Percentiles rank a stretch among this genome's conserved stretches.
Conservation (phyloP, 2,888 invertebrate species). For the Ditylenchus weischeri region DNA sequence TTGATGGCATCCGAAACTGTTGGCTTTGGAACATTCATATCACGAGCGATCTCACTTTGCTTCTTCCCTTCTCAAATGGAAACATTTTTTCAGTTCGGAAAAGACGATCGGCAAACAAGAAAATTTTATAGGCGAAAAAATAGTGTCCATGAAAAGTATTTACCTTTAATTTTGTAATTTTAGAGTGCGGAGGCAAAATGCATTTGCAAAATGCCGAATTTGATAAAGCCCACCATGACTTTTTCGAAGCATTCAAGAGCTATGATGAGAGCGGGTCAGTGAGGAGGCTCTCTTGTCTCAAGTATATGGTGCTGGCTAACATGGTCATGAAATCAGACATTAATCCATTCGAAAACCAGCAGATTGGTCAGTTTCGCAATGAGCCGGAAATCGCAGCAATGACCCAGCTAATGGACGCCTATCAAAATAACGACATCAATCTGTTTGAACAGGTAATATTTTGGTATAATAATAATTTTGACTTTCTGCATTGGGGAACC, state of each 20-base stretch:
- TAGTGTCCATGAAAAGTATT: background rate
- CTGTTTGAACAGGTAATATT: constrained; percentile 74
- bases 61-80: too few relatives aligned
- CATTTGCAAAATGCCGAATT: constrained; percentile 96
- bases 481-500: too few relatives aligned
- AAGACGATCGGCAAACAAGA: background rate
- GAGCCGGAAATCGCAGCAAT: constrained; percentile 98
- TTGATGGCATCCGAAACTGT: too few relatives aligned
- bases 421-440: constrained; percentile 49
- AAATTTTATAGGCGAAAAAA: background rate
- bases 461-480: too few relatives aligned
- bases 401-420: constrained; percentile 82
- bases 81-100: too few relatives aligned
- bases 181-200: constrained; percentile 99
- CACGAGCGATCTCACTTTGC: too few relatives aligned
- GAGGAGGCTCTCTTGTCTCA: constrained; percentile 89
- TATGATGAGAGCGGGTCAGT: constrained; percentile 98
- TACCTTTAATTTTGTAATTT: constrained; percentile 27
- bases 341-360: constrained; percentile 86
- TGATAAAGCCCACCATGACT: constrained; percentile 97
- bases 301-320: constrained; percentile 94
- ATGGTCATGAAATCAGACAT: constrained; percentile 99
- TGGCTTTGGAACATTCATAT: too few relatives aligned
- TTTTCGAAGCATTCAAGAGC: constrained; percentile 78
- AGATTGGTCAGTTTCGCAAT: constrained; percentile 93